Evolutionary conservation across 1,140 invertebrate species (phyloP).

Genomic region (Hyles euphorbiae): DNA sequence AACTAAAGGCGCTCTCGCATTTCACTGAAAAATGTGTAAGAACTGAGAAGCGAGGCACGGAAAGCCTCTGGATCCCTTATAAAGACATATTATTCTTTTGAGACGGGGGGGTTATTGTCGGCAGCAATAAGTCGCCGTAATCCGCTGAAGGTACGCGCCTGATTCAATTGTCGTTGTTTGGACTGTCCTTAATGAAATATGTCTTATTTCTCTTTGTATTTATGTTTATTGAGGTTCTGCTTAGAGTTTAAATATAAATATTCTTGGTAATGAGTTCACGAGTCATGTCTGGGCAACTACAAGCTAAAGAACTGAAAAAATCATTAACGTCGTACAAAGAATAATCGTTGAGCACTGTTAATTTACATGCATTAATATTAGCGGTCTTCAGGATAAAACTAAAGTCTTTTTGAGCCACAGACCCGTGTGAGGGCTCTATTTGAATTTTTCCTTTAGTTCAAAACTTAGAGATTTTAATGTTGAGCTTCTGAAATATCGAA

Average conservation of each 20-base stretch:
- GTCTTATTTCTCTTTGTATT: constrained; percentile 47
- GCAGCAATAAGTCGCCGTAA: constrained; percentile 64
- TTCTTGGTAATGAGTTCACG: too few relatives aligned
- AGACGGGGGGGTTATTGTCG: constrained; percentile 50
- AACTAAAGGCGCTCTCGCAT: constrained; percentile 62
- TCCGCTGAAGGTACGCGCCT: constrained; percentile 52
- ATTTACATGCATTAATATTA: too few relatives aligned
- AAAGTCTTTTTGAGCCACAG: too few relatives aligned
- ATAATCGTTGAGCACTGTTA: too few relatives aligned
- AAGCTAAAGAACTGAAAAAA: too few relatives aligned
- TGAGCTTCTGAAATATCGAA: too few relatives aligned
- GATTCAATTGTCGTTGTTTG: constrained; percentile 69
- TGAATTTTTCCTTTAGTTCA: constrained; percentile 1
- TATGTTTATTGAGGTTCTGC: constrained; percentile 33
- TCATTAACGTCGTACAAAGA: too few relatives aligned
- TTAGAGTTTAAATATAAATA: too few relatives aligned
- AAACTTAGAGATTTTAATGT: not conserved
- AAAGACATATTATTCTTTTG: constrained; percentile 75
- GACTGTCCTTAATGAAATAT: constrained; percentile 65
- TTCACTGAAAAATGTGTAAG: constrained; percentile 73
- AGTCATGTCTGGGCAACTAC: too few relatives aligned
- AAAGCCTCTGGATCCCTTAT: constrained; percentile 68
- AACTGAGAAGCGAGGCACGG: constrained; percentile 67
- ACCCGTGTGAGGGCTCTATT: constrained; percentile 21
- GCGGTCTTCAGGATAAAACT: too few relatives aligned